Conservation (phyloP, 2,888 invertebrate genomes). For the Phytoseiulus persimilis region DNA sequence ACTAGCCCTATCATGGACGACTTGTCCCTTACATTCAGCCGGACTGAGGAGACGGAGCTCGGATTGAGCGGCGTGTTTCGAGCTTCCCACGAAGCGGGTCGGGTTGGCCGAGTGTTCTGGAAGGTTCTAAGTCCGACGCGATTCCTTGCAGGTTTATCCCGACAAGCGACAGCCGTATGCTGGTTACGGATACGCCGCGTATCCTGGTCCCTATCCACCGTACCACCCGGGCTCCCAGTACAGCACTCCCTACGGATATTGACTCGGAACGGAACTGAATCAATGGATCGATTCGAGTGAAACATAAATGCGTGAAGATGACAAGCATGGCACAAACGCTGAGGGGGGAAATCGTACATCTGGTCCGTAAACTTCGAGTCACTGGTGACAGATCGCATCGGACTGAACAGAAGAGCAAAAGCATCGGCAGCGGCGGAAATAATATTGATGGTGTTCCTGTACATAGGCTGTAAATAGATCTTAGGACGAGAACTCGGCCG, state of each 20-base stretch:
- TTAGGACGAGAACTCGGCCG: background rate
- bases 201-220: slow-evolving; percentile 66
- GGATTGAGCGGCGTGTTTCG: too few relatives aligned
- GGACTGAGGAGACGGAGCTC: too few relatives aligned
- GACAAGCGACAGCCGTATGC: slow-evolving; percentile 68
- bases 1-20: too few relatives aligned
- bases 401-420: background rate
- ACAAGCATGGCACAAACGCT: background rate
- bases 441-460: background rate
- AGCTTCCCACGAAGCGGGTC: too few relatives aligned
- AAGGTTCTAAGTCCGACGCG: background rate
- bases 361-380: background rate
- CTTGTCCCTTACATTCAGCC: too few relatives aligned
- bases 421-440: background rate
- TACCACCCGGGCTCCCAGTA: slow-evolving; percentile 73
- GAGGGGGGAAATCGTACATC: background rate
- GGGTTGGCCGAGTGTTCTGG: too few relatives aligned
- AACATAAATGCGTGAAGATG: background rate
- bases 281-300: background rate
- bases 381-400: background rate
- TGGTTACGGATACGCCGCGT: slow-evolving; percentile 62
- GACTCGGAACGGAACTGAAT: slow-evolving; percentile 39
- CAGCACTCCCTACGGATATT: slow-evolving; percentile 78
- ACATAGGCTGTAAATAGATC: background rate
- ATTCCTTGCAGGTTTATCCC: slow-evolving; percentile 65